A percentile compares a stretch with the other conserved stretches of the same genome.
Conservation (phyloP, 2,113 vertebrate species). For the Cathartes aura region DNA sequence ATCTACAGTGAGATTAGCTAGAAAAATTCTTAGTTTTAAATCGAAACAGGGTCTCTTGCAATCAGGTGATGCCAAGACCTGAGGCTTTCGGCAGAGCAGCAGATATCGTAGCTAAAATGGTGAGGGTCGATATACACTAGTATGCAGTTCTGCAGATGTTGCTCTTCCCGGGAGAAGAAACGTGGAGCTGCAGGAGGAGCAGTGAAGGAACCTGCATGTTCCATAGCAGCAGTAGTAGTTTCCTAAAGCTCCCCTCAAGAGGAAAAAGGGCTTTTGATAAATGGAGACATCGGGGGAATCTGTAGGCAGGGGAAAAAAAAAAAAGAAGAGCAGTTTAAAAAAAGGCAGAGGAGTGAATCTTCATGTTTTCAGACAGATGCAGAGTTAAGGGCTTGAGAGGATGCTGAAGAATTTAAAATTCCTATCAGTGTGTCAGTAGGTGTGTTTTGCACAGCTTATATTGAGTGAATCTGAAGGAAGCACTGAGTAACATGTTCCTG, state of each 20-base stretch:
- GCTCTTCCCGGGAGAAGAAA: not conserved
- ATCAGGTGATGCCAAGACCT: not conserved
- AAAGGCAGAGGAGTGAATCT: not conserved
- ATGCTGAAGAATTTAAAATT: not conserved
- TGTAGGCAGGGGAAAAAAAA: not conserved
- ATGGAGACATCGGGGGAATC: not conserved
- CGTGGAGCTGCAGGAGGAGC: not conserved
- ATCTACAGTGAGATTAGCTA: not conserved
- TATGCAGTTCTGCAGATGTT: not conserved
- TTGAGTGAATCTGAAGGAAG: not conserved
- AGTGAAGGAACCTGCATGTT: not conserved
- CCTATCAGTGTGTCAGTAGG: not conserved
- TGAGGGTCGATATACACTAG: fast-evolving
- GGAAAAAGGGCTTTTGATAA: not conserved
- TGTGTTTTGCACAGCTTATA: not conserved
- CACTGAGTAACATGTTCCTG: not conserved
- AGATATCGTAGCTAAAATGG: not conserved
- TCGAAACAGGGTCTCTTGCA: not conserved
- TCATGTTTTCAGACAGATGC: not conserved
- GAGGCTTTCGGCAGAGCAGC: not conserved
- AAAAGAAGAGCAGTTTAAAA: not conserved
- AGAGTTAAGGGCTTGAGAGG: not conserved
- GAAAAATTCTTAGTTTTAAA: not conserved
- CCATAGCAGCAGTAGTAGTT: not conserved
- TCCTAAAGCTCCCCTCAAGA: not conserved